Base-by-base conservation (phyloP, 2,797 vertebrate genomes). In the Arrhamphus sclerolepis region DNA sequence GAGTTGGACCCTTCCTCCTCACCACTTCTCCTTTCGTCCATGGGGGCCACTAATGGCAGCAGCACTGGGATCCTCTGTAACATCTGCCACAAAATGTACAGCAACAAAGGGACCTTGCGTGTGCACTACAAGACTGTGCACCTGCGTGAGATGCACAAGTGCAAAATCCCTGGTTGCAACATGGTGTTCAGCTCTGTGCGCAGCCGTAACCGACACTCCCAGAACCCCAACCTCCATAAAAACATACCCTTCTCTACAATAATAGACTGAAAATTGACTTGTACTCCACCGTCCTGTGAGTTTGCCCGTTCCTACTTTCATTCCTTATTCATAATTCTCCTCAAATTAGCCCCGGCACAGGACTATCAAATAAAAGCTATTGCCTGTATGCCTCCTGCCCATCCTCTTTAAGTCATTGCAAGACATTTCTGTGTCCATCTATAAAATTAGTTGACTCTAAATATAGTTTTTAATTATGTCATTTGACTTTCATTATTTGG, bases 71-170 rank as follows among this genome's bases (percentile, higher is more conserved):
- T 98, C 89, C 93, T 97, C 89, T 99, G 98, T 92, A 96, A 93
- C 92, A 98, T 99, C 91, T 99, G 97, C 92, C 96, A 97, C 92
- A 99, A 99, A 95, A 94, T 97, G 94, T 99, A 98, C 93, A 99
- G 97, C 93, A 98, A 98, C 96, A 99, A 98, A 91, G 97, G 97
- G 85, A 98, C 97, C 24, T 92, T 99, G 88, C 88, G 97, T 29
- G 96, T 99, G 89, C 97, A 98, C 90, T 98, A 98, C 89, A 98
- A 98, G 92, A 98, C 97, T 41, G 97, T 98, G 87, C 97, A 98
- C 87, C 90, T 99, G 87, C 93, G 97, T 14, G 96, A 99, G 87
- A 99, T 98, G 97, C 97, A 99, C 93, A 98, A 97, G 85, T 99
- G 97, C 91, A 99, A 98, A 92, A 94, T 98, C 81, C 93, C 94